phyloP scores from a whole-genome alignment of 1,140 invertebrate species.

The Drosophila jambulina region DNA sequence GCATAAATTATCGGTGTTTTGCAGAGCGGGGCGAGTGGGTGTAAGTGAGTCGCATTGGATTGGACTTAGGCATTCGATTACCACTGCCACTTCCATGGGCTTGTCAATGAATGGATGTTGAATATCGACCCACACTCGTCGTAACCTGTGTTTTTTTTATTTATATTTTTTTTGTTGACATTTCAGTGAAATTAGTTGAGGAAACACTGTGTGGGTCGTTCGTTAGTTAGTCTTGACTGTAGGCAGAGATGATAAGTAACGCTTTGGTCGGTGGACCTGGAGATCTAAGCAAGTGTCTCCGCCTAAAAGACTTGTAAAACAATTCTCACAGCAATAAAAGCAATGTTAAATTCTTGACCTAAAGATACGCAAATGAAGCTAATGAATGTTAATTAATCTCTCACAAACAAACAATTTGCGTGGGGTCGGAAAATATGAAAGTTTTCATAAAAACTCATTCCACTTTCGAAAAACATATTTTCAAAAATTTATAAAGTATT shows the following conservation, averaged over 20 bases:
- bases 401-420: slow-evolving; percentile 38
- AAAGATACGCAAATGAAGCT: slow-evolving; percentile 39
- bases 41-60: slow-evolving; percentile 32
- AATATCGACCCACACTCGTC: slow-evolving; percentile 29
- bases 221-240: slow-evolving; percentile 35
- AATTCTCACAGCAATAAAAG: slow-evolving; percentile 52
- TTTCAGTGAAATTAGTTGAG: slow-evolving; percentile 37
- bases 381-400: slow-evolving; percentile 54
- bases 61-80: slow-evolving; percentile 36
- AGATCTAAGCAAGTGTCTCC: slow-evolving; percentile 24
- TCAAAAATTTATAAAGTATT: not conserved
- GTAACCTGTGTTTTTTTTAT: slow-evolving; percentile 21
- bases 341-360: slow-evolving; percentile 39
- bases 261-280: slow-evolving; percentile 8
- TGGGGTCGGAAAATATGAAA: slow-evolving; percentile 33
- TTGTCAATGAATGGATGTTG: slow-evolving; percentile 37
- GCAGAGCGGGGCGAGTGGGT: slow-evolving; percentile 32
- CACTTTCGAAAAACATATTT: not conserved
- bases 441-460: slow-evolving; percentile 7
- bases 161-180: slow-evolving; percentile 20
- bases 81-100: slow-evolving; percentile 35
- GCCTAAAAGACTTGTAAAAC: slow-evolving; percentile 29
- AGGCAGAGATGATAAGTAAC: slow-evolving; percentile 22
- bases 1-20: slow-evolving; percentile 48
- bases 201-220: slow-evolving; percentile 41